These are phyloP conservation scores for Apocrypta bakeri DNA, from an alignment of 1,140 invertebrate species.

Conservation along the genomic window DNA sequence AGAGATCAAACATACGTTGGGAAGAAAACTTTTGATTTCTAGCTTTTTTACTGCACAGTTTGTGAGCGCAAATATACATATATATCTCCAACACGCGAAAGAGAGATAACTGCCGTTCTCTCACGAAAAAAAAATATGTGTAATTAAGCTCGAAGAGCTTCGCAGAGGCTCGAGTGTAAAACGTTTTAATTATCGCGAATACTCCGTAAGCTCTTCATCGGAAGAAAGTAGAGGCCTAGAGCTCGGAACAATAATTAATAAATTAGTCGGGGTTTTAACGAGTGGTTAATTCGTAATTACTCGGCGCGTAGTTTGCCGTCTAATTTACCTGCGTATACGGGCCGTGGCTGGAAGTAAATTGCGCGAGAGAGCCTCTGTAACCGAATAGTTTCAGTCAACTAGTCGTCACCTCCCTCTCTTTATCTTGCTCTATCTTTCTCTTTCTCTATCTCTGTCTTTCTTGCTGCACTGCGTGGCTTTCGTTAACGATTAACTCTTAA, in stretches of 20 bases:
- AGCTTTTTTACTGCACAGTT: neutral
- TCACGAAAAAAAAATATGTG: neutral
- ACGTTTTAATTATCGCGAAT: slow-evolving; percentile 18
- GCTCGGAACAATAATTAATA: slow-evolving; percentile 52
- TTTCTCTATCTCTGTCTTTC: neutral
- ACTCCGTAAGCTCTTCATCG: neutral
- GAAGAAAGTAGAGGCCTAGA: neutral
- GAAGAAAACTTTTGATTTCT: neutral
- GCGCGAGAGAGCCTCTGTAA: neutral
- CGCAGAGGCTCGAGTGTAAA: neutral
- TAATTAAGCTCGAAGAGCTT: slow-evolving; percentile 14
- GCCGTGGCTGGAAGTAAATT: neutral
- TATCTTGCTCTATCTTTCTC: neutral
- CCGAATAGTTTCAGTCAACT: slow-evolving; percentile 5
- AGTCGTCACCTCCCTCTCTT: neutral
- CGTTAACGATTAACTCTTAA: slow-evolving; percentile 8
- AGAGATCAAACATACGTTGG: neutral
- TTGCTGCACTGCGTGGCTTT: neutral
- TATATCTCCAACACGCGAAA: neutral
- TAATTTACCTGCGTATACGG: slow-evolving; percentile 8
- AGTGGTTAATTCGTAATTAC: slow-evolving; percentile 56
- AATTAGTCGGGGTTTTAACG: slow-evolving; percentile 49
- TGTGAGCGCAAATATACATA: neutral
- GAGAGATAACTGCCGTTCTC: neutral
- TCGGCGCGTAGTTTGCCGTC: slow-evolving; percentile 45